Conservation (phyloP, 2,113 vertebrate species). For the Theristicus caerulescens region DNA sequence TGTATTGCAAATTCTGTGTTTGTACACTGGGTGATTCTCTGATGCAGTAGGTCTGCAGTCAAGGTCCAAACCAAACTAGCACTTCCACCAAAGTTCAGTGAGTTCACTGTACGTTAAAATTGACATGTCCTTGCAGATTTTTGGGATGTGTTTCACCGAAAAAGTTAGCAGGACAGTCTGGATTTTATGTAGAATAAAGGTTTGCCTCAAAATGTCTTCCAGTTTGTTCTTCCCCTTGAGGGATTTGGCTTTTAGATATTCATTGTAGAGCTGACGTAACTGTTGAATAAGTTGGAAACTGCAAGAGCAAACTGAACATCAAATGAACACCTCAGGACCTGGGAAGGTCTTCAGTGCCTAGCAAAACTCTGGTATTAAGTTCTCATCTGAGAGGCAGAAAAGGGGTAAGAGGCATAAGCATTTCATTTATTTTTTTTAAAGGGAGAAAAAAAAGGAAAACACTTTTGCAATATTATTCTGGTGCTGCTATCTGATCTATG, state of each 20-base stretch:
- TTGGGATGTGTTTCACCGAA: neutral
- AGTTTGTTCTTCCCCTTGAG: neutral
- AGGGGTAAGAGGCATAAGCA: fast-evolving
- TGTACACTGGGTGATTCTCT: fast-evolving
- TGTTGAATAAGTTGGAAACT: neutral
- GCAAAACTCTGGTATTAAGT: neutral
- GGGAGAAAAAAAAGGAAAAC: neutral
- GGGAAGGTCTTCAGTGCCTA: neutral
- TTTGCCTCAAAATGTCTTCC: neutral
- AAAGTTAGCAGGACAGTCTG: neutral
- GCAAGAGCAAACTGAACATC: neutral
- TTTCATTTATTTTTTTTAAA: neutral
- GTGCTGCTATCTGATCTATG: neutral
- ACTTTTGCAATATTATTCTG: neutral
- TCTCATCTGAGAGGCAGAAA: neutral
- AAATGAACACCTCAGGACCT: neutral
- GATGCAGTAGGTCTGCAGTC: neutral
- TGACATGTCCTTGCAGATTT: neutral
- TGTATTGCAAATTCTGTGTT: neutral
- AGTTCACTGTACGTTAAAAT: neutral
- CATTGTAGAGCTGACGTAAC: neutral
- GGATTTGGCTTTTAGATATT: neutral
- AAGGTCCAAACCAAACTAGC: neutral
- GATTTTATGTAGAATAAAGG: neutral
- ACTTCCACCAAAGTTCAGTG: neutral